These are phyloP conservation scores for Folsomia candida DNA, from an alignment of 2,888 invertebrate species.

Conservation along the genomic window DNA sequence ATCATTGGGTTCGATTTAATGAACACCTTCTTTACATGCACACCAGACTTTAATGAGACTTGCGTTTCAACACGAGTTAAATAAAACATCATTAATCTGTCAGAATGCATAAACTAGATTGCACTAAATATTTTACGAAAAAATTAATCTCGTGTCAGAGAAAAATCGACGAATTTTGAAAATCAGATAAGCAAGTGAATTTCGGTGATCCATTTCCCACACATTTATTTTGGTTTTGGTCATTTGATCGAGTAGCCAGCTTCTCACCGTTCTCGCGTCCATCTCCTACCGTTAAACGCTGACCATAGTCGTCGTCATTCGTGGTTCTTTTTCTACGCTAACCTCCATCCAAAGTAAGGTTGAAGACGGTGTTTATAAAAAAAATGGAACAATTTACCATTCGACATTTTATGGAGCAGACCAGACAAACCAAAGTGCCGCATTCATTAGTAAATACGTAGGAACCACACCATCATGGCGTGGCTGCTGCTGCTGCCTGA, in stretches of 20 bases:
- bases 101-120: too few species aligned
- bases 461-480: neutral
- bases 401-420: neutral
- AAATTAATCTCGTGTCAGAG: neutral
- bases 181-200: neutral
- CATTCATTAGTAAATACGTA: neutral
- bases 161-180: neutral
- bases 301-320: too few species aligned
- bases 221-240: slow-evolving; percentile 1
- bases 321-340: too few species aligned
- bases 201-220: neutral
- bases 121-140: too few species aligned
- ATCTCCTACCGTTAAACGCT: neutral
- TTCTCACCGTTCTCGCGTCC: neutral
- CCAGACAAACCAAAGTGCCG: neutral
- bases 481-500: neutral
- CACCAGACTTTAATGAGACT: too few species aligned
- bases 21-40: too few species aligned
- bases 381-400: neutral
- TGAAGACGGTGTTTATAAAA: neutral
- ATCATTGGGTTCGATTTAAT: neutral
- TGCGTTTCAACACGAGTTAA: too few species aligned
- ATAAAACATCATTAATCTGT: too few species aligned
- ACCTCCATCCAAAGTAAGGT: too few species aligned
- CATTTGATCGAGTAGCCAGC: neutral